Evolutionary conservation across 2,888 invertebrate species (phyloP).

Genomic region (Elegia similella): DNA sequence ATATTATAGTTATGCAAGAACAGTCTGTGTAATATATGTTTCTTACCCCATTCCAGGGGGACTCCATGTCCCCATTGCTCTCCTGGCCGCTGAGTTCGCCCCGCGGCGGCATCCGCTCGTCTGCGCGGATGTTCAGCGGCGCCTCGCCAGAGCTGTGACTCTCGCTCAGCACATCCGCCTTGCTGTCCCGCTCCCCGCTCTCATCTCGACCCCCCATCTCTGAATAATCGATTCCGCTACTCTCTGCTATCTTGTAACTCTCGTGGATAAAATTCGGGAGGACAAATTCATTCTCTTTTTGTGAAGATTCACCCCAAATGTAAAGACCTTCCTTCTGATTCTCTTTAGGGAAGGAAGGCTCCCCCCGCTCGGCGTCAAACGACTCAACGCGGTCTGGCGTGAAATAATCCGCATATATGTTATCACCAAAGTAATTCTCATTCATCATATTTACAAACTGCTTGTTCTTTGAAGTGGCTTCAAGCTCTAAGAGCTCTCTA

Average conservation of each 20-base stretch:
- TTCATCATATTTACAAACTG: slow-evolving; percentile 75
- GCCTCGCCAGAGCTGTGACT: slow-evolving; percentile 57
- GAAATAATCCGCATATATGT: slow-evolving; percentile 74
- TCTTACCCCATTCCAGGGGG: slow-evolving; percentile 87
- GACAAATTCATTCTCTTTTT: slow-evolving; percentile 68
- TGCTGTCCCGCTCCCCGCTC: slow-evolving; percentile 58
- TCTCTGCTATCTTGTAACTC: slow-evolving; percentile 70
- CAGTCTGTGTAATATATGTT: too few relatives aligned
- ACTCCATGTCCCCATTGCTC: slow-evolving; percentile 90
- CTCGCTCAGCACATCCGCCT: slow-evolving; percentile 65
- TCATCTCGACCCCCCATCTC: slow-evolving; percentile 44
- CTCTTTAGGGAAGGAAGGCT: slow-evolving; percentile 49
- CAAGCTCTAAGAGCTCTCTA: slow-evolving; percentile 63
- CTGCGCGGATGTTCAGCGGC: slow-evolving; percentile 88
- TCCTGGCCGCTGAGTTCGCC: slow-evolving; percentile 94
- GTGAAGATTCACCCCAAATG: slow-evolving; percentile 69
- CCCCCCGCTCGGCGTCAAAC: slow-evolving; percentile 59
- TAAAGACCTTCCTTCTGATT: slow-evolving; percentile 54
- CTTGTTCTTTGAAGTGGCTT: slow-evolving; percentile 66
- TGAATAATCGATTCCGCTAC: slow-evolving; percentile 55
- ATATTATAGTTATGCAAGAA: too few relatives aligned
- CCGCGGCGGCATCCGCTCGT: slow-evolving; percentile 93
- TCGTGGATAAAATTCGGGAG: slow-evolving; percentile 74
- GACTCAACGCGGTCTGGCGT: slow-evolving; percentile 67
- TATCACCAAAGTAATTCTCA: slow-evolving; percentile 75